Evolutionary conservation across 2,113 vertebrate species (phyloP), one percentile per base, ranked within the genome.

Genomic region (Rutilus rutilus): DNA sequence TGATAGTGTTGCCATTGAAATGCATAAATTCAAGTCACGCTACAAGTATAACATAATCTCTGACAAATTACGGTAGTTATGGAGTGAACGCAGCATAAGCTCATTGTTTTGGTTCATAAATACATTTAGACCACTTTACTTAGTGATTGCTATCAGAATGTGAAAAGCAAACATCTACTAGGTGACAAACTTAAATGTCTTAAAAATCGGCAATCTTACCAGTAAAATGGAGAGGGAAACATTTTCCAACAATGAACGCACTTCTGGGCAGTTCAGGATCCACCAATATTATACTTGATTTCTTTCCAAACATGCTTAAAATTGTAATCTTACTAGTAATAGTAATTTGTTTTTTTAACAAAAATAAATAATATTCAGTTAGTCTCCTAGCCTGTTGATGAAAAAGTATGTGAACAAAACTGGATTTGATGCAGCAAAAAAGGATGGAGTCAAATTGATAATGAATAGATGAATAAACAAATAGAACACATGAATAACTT

Each of bases 381-480:
- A 47, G 45, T 47, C 42, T 9, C 6, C 69, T 17, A 75, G 5
- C 42, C 2, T 27, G 42, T n/a, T 47, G 73, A 75, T 75, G 42
- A 75, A 74, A 57, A 57, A 78, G 50, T 23, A 12, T 75, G 71
- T 12, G 23, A 75, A 73, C 69, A 73, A 62, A 79, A 62, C 57
- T 79, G 3, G 21, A 59, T 79, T 42, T 79, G 33, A 25, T 79
- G 33, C 21, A 45, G n/a, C 8, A 71, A 69, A 69, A 82, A 42
- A 52, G 19, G 5, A 82, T 2, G 45, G 21, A 62, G 36, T n/a
- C 4, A 11, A 47, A 52, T 52, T 67, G 36, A 82, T 69, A 67
- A 81, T 45, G n/a, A 82, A 71, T 71, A 52, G 47, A 69, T 82
- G 62, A 82, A 82, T 69, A 54, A 52, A 57, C 62, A 82, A 82